Base-by-base conservation (phyloP, 1,140 invertebrate genomes). In the Drosophila rufa region DNA sequence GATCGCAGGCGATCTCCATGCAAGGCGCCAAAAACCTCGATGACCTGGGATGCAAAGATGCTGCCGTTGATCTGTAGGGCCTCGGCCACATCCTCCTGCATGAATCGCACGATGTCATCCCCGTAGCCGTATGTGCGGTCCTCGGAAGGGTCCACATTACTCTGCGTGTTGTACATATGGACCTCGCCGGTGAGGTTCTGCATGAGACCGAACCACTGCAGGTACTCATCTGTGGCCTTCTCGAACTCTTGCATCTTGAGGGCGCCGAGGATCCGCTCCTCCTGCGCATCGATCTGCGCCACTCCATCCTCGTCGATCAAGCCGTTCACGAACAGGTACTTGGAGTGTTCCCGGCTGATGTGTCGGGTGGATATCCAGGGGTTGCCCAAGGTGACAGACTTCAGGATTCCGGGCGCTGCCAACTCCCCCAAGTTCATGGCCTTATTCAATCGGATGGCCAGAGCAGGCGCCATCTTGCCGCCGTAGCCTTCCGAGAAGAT, bases 401-500 rank as follows among this genome's bases (percentile, higher is more conserved):
- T 94, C 33, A 98, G 94, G 70, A 96, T 96, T 46, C 95, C 95
- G 0, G 64, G 74, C 0, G 55, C 17, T 3, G 94, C 93, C 3
- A 98, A 94, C 33, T 93, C 94, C 5, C 94, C 95, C 1, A 82
- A 83, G 67, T 94, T 75, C 78, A 96, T 95, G 45, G 95, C 96
- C 95, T 96, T 77, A 48, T 86, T 77, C 48, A 92, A 64, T 43
- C 92, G 75, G 14, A 87, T 76, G 4, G 94, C 96, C 89, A 98
- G 97, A 75, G 97, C 96, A 12, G 96, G 95, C 0, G 96, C 95
- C 96, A 98, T 98, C 94, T 98, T 98, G 1, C 97, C 97, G 33
- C 97, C 97, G 93, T 98, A 98, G 2, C 97, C 98, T 92, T 98
- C 97, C n/a, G 95, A 96, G 75, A 96, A 96, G 53, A 98, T 97